These are phyloP conservation scores for Ammospiza nelsoni DNA, from an alignment of 2,113 vertebrate species.

Conservation along the genomic window DNA sequence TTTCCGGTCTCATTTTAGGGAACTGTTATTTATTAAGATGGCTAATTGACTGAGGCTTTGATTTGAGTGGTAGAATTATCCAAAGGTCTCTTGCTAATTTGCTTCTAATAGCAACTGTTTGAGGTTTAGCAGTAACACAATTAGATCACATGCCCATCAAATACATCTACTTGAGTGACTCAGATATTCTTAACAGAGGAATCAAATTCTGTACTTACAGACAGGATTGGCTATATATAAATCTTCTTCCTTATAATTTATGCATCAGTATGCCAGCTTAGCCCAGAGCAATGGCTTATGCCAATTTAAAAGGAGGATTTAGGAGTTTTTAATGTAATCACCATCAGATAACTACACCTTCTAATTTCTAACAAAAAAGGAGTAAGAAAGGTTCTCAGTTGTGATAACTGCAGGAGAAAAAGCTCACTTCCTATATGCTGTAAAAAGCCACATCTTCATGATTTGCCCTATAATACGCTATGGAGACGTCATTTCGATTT, in stretches of 20 bases:
- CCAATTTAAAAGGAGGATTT: not conserved
- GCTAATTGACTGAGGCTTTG: slow-evolving; percentile 44
- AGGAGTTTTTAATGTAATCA: not conserved
- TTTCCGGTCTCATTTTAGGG: slow-evolving; percentile 43
- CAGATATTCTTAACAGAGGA: slow-evolving; percentile 25
- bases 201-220: not conserved
- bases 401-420: not conserved
- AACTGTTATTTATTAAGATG: slow-evolving; percentile 52
- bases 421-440: not conserved
- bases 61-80: slow-evolving; percentile 65
- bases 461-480: not conserved
- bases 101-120: slow-evolving; percentile 53
- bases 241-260: not conserved
- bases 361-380: slow-evolving; percentile 34
- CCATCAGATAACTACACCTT: not conserved
- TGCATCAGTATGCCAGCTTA: not conserved
- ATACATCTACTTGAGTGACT: slow-evolving; percentile 23
- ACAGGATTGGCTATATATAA: not conserved
- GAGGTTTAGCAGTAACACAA: slow-evolving; percentile 56
- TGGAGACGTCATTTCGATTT: not conserved
- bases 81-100: slow-evolving; percentile 59
- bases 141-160: slow-evolving; percentile 45
- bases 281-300: not conserved
- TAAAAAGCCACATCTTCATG: not conserved
- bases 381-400: not conserved